Evolutionary conservation across 2,113 vertebrate genomes (phyloP).

Genomic region (Ceuthmochares aereus): DNA sequence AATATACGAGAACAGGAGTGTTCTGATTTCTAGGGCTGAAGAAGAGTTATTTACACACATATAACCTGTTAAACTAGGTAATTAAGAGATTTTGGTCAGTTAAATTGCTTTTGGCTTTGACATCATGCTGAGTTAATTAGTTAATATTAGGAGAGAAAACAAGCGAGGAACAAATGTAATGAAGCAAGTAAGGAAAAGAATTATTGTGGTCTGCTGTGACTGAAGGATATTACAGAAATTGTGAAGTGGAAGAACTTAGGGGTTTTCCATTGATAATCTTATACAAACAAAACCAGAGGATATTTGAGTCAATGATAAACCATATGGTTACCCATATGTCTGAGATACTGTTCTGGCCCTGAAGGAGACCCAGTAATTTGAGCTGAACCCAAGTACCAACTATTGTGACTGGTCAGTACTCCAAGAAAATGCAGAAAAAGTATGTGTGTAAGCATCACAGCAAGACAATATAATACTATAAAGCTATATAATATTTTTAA

Average conservation of each 20-base stretch:
- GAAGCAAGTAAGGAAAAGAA: not conserved
- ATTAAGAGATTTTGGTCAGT: not conserved
- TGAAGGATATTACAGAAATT: not conserved
- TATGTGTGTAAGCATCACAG: not conserved
- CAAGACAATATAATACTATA: not conserved
- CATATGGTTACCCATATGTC: not conserved
- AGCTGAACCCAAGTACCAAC: not conserved
- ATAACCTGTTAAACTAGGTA: not conserved
- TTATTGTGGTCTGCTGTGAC: not conserved
- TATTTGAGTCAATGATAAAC: not conserved
- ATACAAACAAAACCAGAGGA: not conserved
- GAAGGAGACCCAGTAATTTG: constrained; percentile 26
- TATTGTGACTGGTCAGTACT: not conserved
- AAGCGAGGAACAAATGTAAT: not conserved
- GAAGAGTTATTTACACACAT: not conserved
- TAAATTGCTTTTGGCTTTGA: not conserved
- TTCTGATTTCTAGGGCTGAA: not conserved
- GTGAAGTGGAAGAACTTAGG: not conserved
- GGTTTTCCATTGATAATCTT: constrained; percentile 4
- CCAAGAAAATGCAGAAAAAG: not conserved
- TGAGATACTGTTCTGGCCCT: constrained; percentile 16
- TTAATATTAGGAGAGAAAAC: not conserved
- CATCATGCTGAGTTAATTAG: not conserved
- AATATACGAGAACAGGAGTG: fast-evolving
- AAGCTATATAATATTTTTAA: not conserved